A percentile compares a stretch with the other conserved stretches of the same genome.
Evolutionary conservation across 2,113 vertebrate species (phyloP).

Genomic region (rabbit (Oryctolagus cuniculus)): DNA sequence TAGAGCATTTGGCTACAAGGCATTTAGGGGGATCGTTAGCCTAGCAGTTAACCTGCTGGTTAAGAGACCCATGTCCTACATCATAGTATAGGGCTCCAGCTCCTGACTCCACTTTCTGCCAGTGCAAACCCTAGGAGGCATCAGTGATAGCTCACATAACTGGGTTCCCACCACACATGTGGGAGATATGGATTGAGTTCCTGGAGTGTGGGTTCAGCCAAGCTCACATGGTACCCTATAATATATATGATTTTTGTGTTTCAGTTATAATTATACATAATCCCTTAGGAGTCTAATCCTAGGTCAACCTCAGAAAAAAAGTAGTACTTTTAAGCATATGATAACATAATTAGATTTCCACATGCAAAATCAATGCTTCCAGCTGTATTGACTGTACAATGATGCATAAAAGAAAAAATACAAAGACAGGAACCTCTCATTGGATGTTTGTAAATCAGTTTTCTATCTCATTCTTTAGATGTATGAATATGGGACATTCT

Average conservation of each 20-base stretch:
- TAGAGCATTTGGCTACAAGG: neutral
- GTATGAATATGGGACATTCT: neutral
- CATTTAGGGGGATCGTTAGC: neutral
- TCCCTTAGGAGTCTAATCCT: neutral
- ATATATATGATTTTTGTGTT: too few species aligned
- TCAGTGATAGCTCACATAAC: too few species aligned
- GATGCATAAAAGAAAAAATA: neutral
- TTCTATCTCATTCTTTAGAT: neutral
- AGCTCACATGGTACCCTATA: too few species aligned
- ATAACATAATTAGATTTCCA: slow-evolving; percentile 25
- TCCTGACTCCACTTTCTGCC: too few species aligned
- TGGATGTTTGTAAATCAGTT: neutral
- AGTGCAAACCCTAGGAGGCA: too few species aligned
- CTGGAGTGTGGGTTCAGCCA: too few species aligned
- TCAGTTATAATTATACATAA: too few species aligned
- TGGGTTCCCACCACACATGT: too few species aligned
- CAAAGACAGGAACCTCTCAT: neutral
- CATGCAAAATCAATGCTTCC: neutral
- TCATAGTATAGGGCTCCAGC: too few species aligned
- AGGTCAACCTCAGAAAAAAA: neutral
- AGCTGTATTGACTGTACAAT: neutral
- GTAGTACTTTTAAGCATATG: neutral
- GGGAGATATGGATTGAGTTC: too few species aligned
- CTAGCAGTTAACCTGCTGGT: too few species aligned
- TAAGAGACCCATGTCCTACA: too few species aligned